Evolutionary conservation across 1,140 invertebrate genomes (phyloP), one percentile per base, ranked within the genome.

Genomic region (Marisa cornuarietis): DNA sequence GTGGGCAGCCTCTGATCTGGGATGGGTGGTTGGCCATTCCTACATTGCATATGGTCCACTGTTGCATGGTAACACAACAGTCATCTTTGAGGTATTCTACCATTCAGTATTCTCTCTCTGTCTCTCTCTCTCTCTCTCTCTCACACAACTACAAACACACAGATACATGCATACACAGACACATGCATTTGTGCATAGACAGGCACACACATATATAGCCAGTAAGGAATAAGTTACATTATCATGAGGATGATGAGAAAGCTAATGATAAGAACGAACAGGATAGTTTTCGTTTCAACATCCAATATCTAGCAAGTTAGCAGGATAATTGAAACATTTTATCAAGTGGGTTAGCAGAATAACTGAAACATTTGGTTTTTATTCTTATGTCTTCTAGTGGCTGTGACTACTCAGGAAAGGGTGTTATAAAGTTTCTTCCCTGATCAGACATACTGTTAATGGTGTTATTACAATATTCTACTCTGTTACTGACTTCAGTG

Each of bases 11-110:
- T 93, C 92, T 72, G 96, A 97, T 88, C 92, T 96, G 79, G 96
- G 97, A 3, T 98, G 97, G 97, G 96, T 98, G 0, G 96, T 98
- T 6, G 97, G 97, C 6, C 96, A 97, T 89, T 97, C 96, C 0
- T 98, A 97, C 87, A 98, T 98, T 77, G 96, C 95, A 88, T 98
- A 98, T 84, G 96, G 94, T 6, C 97, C 97, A 0, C 91, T 98
- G 0, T 89, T 96, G 0, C 94, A 94, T 82, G 95, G 96, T 2
- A 92, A 94, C 58, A 97, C 96, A 0, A 95, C 95, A 82, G 92
- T 99, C 3, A 93, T 99, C 91, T 98, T 97, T 91, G 97, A 99
- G 91, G 91, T 91, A 84, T 18, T 63, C 62, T 63, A 63, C n/a
- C 16, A 63, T 20, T 20, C 18, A 20, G 4, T 71, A 71, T 71